These are phyloP conservation scores for Machimus atricapillus DNA, from an alignment of 2,888 invertebrate genomes.

Conservation along the genomic window DNA sequence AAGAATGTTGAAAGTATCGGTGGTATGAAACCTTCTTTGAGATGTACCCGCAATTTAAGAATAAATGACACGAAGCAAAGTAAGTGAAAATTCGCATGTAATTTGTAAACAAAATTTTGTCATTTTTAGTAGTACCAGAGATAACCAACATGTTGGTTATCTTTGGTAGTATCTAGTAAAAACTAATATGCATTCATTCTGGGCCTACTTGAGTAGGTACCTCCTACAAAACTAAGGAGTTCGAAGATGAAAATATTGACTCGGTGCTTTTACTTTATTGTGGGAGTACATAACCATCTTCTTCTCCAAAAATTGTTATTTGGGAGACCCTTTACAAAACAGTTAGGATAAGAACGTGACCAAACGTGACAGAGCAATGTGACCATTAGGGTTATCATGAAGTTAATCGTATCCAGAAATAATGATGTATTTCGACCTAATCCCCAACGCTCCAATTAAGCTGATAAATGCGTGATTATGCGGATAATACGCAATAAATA, in stretches of 20 bases:
- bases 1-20: conserved; percentile 97
- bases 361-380: not conserved
- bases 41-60: conserved; percentile 97
- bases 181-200: no score
- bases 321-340: not conserved
- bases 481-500: not conserved
- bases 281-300: not conserved
- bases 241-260: no score
- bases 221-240: no score
- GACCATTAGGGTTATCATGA: not conserved
- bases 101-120: no score
- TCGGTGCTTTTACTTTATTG: no score
- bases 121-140: no score
- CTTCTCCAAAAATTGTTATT: not conserved
- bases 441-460: not conserved
- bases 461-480: not conserved
- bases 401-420: not conserved
- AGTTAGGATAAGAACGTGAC: not conserved
- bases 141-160: no score
- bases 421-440: not conserved
- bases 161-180: no score
- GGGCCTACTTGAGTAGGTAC: no score
- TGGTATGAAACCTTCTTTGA: conserved; percentile 99
- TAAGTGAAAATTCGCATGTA: no score
- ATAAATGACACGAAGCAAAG: no score